Conservation (phyloP, 2,797 vertebrate genomes). For the Taenioides sp. region DNA sequence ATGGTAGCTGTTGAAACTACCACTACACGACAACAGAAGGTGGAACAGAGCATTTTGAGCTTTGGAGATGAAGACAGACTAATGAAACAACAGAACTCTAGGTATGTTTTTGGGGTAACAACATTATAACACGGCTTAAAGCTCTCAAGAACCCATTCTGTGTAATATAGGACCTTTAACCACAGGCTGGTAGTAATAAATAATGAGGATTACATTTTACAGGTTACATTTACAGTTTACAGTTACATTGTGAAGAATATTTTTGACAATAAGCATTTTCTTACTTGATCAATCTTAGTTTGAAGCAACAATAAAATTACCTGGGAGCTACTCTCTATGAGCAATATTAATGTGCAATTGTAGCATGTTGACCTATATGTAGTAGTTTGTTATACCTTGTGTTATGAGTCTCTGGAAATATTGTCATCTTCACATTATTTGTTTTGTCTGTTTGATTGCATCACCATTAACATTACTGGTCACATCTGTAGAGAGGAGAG, state of each 20-base stretch:
- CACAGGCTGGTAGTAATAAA: not conserved
- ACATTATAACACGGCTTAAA: too few relatives aligned
- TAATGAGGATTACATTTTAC: not conserved
- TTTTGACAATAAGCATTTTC: not conserved
- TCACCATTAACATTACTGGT: not conserved
- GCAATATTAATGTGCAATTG: too few relatives aligned
- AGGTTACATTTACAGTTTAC: not conserved
- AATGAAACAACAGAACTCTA: too few relatives aligned
- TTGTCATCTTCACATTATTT: not conserved
- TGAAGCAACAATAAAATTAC: too few relatives aligned
- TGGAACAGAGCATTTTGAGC: too few relatives aligned
- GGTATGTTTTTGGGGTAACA: too few relatives aligned
- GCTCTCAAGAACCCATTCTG: too few relatives aligned
- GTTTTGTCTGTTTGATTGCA: not conserved
- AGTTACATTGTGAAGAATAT: not conserved
- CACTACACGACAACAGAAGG: too few relatives aligned
- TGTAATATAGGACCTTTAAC: not conserved
- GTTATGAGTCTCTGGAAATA: not conserved
- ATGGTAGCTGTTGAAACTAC: too few relatives aligned
- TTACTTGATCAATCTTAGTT: too few relatives aligned
- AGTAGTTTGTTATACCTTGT: not conserved
- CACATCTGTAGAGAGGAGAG: too few relatives aligned
- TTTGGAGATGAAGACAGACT: too few relatives aligned
- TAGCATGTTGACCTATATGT: not conserved
- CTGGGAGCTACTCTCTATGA: not conserved